Evolutionary conservation across 2,888 invertebrate genomes (phyloP).

Genomic region (Leptinotarsa rubiginosa): DNA sequence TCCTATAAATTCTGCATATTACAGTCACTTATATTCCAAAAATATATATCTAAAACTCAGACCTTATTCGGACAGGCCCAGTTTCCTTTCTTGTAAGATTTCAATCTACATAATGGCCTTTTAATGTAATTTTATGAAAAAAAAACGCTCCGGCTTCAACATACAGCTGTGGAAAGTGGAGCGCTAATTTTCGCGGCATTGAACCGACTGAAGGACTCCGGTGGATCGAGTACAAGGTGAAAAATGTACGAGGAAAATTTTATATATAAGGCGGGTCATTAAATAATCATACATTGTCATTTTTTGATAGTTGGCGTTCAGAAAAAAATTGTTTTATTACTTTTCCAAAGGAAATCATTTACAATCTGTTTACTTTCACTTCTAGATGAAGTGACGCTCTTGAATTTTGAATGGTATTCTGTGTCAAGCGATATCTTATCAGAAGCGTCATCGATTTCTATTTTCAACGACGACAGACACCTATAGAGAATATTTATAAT

Average conservation of each 20-base stretch:
- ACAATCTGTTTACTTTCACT: too few relatives aligned
- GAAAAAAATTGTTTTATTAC: too few relatives aligned
- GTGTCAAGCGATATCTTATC: too few relatives aligned
- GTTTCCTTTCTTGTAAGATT: constrained; percentile 36
- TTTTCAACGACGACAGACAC: too few relatives aligned
- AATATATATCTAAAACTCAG: constrained; percentile 17
- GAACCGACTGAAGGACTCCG: background rate
- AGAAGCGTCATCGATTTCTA: too few relatives aligned
- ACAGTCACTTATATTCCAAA: constrained; percentile 28
- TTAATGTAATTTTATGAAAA: constrained; percentile 46
- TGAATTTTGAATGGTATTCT: too few relatives aligned
- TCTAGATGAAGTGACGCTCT: too few relatives aligned
- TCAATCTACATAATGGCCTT: constrained; percentile 49
- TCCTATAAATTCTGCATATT: constrained; percentile 11
- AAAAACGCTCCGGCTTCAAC: constrained; percentile 34
- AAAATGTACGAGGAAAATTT: background rate
- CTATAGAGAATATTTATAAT: too few relatives aligned
- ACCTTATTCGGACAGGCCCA: constrained; percentile 19
- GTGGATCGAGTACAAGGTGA: background rate
- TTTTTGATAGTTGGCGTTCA: too few relatives aligned
- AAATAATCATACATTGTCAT: too few relatives aligned
- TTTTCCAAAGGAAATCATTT: too few relatives aligned
- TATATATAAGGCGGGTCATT: too few relatives aligned
- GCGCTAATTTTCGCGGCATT: constrained; percentile 7
- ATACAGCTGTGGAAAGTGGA: constrained; percentile 14